Percentiles rank a stretch among this genome's conserved stretches.
phyloP scores from a whole-genome alignment of 1,140 invertebrate species.

The Bombyx mandarina region DNA sequence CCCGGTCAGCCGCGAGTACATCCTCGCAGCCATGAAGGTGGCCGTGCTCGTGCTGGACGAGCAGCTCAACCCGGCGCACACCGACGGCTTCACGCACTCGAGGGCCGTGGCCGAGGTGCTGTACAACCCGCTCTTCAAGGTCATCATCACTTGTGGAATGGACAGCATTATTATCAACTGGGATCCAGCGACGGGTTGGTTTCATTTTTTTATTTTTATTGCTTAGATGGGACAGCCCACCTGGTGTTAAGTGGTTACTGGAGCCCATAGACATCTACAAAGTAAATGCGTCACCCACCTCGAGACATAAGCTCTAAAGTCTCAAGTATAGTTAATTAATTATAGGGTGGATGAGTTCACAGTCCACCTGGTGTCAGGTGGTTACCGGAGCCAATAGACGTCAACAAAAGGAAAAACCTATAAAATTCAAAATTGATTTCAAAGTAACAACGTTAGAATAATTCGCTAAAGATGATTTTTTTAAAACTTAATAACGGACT shows the following conservation, averaged over 20 bases:
- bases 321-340: too few relatives aligned
- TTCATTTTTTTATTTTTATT: not conserved
- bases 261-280: too few relatives aligned
- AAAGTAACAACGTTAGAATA: not conserved
- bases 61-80: constrained; percentile 73
- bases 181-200: constrained; percentile 75
- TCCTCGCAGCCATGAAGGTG: constrained; percentile 74
- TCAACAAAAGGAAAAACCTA: too few relatives aligned
- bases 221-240: too few relatives aligned
- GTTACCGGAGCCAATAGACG: too few relatives aligned
- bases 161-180: constrained; percentile 82
- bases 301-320: too few relatives aligned
- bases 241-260: too few relatives aligned
- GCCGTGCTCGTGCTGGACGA: constrained; percentile 74
- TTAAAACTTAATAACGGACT: not conserved
- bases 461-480: not conserved
- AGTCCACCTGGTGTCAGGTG: too few relatives aligned
- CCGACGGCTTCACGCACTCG: constrained; percentile 79
- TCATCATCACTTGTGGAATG: constrained; percentile 77
- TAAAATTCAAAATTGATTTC: not conserved
- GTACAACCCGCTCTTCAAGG: constrained; percentile 79
- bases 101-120: constrained; percentile 75
- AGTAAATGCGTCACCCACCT: too few relatives aligned
- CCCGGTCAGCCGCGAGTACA: constrained; percentile 73
- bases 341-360: too few relatives aligned